Conservation (phyloP, 2,113 vertebrate species). For the Tragelaphus scriptus region DNA sequence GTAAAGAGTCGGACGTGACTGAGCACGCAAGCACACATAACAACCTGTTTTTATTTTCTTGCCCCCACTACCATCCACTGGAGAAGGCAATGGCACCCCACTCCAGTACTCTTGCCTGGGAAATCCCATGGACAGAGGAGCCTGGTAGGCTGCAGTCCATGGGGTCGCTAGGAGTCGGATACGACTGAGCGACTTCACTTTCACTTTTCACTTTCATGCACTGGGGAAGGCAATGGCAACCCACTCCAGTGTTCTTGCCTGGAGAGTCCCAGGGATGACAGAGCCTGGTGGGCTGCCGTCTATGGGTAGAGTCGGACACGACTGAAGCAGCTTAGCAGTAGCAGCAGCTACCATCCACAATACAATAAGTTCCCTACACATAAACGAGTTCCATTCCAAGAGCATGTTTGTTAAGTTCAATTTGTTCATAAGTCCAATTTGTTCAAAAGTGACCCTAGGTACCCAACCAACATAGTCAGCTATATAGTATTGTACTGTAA, state of each 20-base stretch:
- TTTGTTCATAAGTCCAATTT: background rate
- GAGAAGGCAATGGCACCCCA: background rate
- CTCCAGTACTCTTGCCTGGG: background rate
- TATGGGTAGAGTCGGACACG: background rate
- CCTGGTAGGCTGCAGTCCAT: background rate
- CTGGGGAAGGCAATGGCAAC: background rate
- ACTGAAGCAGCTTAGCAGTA: background rate
- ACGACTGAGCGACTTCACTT: background rate
- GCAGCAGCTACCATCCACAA: background rate
- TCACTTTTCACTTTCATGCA: background rate
- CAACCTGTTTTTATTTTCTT: background rate
- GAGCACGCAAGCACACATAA: background rate
- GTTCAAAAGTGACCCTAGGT: background rate
- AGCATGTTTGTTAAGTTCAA: background rate
- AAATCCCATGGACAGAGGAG: background rate
- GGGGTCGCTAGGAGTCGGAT: fast-evolving
- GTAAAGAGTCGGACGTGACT: background rate
- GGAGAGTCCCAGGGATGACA: background rate
- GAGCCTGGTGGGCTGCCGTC: background rate
- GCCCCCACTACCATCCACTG: background rate
- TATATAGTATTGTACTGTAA: background rate
- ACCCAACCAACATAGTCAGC: background rate
- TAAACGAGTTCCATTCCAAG: background rate
- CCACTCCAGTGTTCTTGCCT: background rate
- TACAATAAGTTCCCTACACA: background rate